Evolutionary conservation across 2,888 invertebrate genomes (phyloP), one percentile per base, ranked within the genome.

Genomic region (Lamellibrachia satsuma): DNA sequence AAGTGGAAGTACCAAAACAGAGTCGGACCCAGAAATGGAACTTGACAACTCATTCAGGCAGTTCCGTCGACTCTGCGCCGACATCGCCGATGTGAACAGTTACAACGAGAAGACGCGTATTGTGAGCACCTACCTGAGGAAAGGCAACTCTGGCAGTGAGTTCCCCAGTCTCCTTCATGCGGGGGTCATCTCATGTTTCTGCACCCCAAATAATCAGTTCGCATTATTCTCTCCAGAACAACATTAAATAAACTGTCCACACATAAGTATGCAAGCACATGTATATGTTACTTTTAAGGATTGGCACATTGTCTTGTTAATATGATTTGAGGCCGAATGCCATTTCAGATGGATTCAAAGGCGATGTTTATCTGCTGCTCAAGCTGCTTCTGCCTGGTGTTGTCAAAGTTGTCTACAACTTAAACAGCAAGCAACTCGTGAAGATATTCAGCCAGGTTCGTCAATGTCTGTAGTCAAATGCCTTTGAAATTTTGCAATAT

Each of bases 361-460:
- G 99, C 2, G 98, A 99, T 96, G 96, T 98, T 55, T 97, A 97
- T 91, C 97, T 98, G 91, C 98, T 98, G 98, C 97, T 98, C 96
- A 98, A 98, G 95, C 96, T 99, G 94, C 96, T 99, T 52, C 97
- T 99, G 92, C 99, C 99, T 0, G 98, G 98, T 91, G 98, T 98
- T 52, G 97, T 97, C 22, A 98, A 98, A 96, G 97, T 98, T 93
- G 97, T 99, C 60, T 99, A 99, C 96, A 99, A 99, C 97, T 97
- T 99, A 92, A 98, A 98, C 97, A 98, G 98, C 96, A 99, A 98
- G 96, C 98, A 99, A 95, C 97, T 99, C 92, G 97, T 98, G 0
- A 99, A 99, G 96, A 96, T 99, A 91, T 99, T 98, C 96, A 98
- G 98, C 91, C 97, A 97, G 96, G 97, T 97, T 94, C 15, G 60